These are phyloP conservation scores for Schizothorax lantsangensis DNA, from an alignment of 2,797 vertebrate species.

Conservation along the genomic window DNA sequence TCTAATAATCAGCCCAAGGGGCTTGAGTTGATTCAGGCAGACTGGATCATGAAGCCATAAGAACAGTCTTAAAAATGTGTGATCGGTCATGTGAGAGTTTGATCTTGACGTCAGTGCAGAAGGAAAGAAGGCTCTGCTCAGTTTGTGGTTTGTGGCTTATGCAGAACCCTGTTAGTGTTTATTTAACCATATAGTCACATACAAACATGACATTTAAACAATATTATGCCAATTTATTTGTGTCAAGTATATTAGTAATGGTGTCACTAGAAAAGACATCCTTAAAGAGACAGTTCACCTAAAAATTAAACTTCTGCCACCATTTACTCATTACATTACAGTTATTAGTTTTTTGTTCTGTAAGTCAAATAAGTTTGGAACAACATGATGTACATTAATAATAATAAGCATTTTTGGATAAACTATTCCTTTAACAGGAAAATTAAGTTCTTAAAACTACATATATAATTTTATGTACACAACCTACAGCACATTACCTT, in stretches of 20 bases:
- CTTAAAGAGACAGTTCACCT: not conserved
- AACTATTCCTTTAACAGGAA: not conserved
- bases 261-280: not conserved
- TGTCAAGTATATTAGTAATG: not conserved
- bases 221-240: not conserved
- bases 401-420: not conserved
- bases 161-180: not conserved
- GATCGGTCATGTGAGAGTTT: conserved; percentile 60
- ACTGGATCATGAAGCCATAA: conserved; percentile 37
- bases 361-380: not conserved
- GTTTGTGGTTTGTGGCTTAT: not conserved
- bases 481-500: conserved; percentile 21
- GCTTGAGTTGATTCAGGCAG: conserved; percentile 30
- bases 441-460: not conserved
- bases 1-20: conserved; percentile 42
- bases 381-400: not conserved
- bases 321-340: not conserved
- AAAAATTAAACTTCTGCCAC: not conserved
- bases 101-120: conserved; percentile 31
- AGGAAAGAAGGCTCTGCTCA: not conserved
- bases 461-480: not conserved
- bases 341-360: not conserved
- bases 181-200: not conserved
- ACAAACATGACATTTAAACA: not conserved
- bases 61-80: conserved; percentile 46